A percentile compares a stretch with the other conserved stretches of the same genome.
phyloP scores from a whole-genome alignment of 92 coral and sea anemone genomes.

The Porites cylindrica region DNA sequence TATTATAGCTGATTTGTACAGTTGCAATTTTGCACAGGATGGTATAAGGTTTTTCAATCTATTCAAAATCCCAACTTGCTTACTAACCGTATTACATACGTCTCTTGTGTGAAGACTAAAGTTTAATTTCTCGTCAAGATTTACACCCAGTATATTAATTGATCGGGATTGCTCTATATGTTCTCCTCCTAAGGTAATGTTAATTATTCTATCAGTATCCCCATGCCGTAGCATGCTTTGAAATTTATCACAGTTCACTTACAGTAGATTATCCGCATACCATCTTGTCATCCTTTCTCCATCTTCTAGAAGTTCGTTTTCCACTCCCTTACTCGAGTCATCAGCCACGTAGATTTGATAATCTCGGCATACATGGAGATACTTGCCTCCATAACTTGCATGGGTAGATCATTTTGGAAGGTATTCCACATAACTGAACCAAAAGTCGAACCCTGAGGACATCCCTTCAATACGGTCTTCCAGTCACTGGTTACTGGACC shows the following conservation, averaged over 20 bases:
- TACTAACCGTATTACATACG: not conserved
- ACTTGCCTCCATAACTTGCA: too few relatives aligned
- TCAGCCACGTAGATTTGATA: not conserved
- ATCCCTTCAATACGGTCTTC: too few relatives aligned
- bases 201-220: not conserved
- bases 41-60: conserved; percentile 11
- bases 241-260: not conserved
- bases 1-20: conserved; percentile 4
- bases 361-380: not conserved
- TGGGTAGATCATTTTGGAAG: too few relatives aligned
- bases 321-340: not conserved
- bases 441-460: too few relatives aligned
- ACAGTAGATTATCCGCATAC: not conserved
- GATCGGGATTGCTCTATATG: not conserved
- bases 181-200: not conserved
- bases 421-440: too few relatives aligned
- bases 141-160: not conserved
- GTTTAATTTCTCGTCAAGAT: too few relatives aligned
- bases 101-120: not conserved
- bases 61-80: conserved; percentile 12
- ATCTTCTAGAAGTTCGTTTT: not conserved
- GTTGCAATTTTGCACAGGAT: not conserved
- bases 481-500: too few relatives aligned
- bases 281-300: not conserved
- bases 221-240: not conserved